Evolutionary conservation across 2,113 vertebrate species (phyloP).

Genomic region (Coryphaenoides rupestris): DNA sequence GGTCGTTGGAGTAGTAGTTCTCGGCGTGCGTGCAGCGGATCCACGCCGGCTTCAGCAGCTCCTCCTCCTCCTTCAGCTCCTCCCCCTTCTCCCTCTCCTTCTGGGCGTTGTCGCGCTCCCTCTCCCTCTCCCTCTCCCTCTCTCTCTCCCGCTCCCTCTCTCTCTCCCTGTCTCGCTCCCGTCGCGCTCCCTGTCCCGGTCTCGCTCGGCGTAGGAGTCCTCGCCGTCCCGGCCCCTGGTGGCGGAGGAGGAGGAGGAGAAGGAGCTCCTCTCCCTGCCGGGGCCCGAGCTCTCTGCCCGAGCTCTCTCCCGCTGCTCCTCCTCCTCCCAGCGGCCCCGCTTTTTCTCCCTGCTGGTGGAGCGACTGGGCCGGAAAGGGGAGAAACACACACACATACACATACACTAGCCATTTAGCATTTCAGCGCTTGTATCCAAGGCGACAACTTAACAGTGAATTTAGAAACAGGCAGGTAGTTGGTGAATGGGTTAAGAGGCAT

Average conservation of each 20-base stretch:
- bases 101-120: constrained; percentile 67
- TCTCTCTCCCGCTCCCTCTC: constrained; percentile 74
- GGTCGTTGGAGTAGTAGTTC: constrained; percentile 94
- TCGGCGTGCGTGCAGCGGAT: constrained; percentile 96
- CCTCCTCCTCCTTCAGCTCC: constrained; percentile 83
- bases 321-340: constrained; percentile 72
- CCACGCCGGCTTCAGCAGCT: constrained; percentile 91
- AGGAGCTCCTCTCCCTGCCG: constrained; percentile 53
- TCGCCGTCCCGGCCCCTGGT: constrained; percentile 44
- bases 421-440: too few species aligned
- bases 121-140: constrained; percentile 72
- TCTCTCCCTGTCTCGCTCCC: constrained; percentile 69
- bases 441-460: too few species aligned
- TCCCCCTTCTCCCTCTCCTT: constrained; percentile 75
- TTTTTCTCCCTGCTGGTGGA: constrained; percentile 89
- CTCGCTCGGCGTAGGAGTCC: constrained; percentile 19
- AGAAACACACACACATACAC: not conserved
- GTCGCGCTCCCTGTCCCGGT: not conserved
- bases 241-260: constrained; percentile 45
- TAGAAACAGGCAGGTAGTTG: too few species aligned
- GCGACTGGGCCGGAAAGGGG: constrained; percentile 65
- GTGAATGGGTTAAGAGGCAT: too few species aligned
- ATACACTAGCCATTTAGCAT: too few species aligned
- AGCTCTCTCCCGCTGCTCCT: constrained; percentile 50
- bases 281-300: constrained; percentile 50